Evolutionary conservation across 1,140 invertebrate species (phyloP), one percentile per base, ranked within the genome.

Genomic region (Drosophila athabasca): DNA sequence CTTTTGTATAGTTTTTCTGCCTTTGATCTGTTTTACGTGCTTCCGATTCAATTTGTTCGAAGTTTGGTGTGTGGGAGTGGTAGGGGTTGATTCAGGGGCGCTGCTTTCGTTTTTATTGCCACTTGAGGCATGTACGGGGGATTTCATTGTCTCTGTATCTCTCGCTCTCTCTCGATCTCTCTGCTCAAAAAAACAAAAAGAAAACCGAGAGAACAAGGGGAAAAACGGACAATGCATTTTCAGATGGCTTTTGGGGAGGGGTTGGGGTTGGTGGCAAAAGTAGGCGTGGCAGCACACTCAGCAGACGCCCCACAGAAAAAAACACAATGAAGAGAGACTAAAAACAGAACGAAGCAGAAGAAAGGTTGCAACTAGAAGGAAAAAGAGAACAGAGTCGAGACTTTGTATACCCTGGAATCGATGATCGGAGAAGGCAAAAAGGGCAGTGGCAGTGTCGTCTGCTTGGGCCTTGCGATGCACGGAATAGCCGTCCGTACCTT

Each of bases 61-160:
- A 13, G 35, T 39, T 39, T 39, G 35, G 35, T 39, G 35, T 39
- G 35, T 26, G 4, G 3, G 29, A 24, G 19, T 9, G 7, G 19
- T 13, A 54, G 52, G 13, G 22, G 49, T 31, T 31, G 29, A 31
- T 31, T 31, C 31, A 31, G 31, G 39, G 48, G 60, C 55, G 54
- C 46, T 79, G 76, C 78, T 81, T 79, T 79, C 77, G 72, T 76
- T 81, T 81, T 83, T 83, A 83, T 83, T 83, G 79, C 79, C 79
- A 70, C 79, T 82, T 83, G 75, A 82, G 73, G 68, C 70, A 62
- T 68, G 57, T 73, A 69, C 48, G 49, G 66, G 6, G 3, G n/a
- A n/a, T n/a, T 51, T 29, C 26, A 26, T 31, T 39, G 35, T 24
- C 43, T 44, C 17, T 19, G 17, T 19, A 19, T 1, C 17, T 19